A percentile compares a stretch with the other conserved stretches of the same genome.
These are phyloP conservation scores for Melanostoma scalare DNA, from an alignment of 2,888 invertebrate species.

Conservation along the genomic window DNA sequence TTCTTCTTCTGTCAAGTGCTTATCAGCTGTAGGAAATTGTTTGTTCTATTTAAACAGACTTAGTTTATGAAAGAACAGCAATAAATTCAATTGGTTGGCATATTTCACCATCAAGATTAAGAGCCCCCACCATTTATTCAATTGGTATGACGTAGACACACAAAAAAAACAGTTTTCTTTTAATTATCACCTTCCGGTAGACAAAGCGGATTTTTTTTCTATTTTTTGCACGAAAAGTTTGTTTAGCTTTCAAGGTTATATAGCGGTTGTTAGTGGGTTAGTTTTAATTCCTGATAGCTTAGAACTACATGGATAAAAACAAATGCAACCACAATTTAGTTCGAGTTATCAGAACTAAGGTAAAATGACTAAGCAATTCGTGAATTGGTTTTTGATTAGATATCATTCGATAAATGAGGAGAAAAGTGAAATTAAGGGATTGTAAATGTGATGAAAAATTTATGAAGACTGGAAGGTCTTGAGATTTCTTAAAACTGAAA, in stretches of 20 bases:
- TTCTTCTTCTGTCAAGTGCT: neutral
- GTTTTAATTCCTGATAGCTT: neutral
- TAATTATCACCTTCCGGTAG: slow-evolving; percentile 62
- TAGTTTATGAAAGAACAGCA: slow-evolving; percentile 3
- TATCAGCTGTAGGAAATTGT: slow-evolving; percentile 26
- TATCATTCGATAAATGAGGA: no score
- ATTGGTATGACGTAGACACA: slow-evolving; percentile 44
- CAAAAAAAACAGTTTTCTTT: slow-evolving; percentile 7
- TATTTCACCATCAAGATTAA: slow-evolving; percentile 8
- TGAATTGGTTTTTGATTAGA: no score
- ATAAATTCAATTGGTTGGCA: slow-evolving; percentile 21
- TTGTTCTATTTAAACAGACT: neutral
- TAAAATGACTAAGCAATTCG: no score
- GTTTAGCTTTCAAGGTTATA: neutral
- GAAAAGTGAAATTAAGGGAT: no score
- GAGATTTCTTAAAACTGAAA: no score
- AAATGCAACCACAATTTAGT: no score
- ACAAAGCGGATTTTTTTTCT: slow-evolving; percentile 51
- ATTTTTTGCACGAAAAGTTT: slow-evolving; percentile 23
- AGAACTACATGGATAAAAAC: no score
- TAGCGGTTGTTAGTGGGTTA: slow-evolving; percentile 20
- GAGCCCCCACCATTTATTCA: neutral
- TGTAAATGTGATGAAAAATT: no score
- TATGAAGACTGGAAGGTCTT: no score
- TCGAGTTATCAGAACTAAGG: no score